Evolutionary conservation across 2,797 vertebrate genomes (phyloP).

Genomic region (Echeneis naucrates): DNA sequence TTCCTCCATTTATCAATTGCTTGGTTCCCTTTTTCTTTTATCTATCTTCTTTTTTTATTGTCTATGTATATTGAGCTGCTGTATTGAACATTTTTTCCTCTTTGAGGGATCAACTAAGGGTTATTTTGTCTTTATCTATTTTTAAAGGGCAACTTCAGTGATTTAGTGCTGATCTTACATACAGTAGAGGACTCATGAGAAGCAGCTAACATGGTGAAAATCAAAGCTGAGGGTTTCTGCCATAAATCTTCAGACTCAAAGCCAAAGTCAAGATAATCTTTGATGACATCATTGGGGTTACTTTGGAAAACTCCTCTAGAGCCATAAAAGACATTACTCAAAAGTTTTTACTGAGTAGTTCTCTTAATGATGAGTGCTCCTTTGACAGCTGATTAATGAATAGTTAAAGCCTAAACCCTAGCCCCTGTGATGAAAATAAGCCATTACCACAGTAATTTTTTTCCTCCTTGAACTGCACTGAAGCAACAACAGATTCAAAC

Average conservation of each 20-base stretch:
- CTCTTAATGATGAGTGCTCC: background rate
- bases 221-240: background rate
- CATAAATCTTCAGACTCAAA: no score
- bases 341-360: background rate
- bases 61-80: no score
- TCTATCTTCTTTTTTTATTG: no score
- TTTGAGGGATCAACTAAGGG: no score
- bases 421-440: no score
- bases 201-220: background rate
- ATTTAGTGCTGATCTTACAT: background rate
- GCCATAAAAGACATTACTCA: background rate
- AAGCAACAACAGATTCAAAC: no score
- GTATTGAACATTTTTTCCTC: no score
- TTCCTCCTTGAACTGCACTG: no score
- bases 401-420: no score
- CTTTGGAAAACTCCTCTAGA: constrained; percentile 2
- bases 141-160: background rate
- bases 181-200: background rate
- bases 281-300: background rate
- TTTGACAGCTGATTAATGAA: background rate
- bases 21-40: no score
- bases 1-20: no score
- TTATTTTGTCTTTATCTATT: background rate
- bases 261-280: background rate
- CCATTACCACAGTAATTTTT: no score